Evolutionary conservation across 2,113 vertebrate genomes (phyloP).

Genomic region (Isurus oxyrinchus): DNA sequence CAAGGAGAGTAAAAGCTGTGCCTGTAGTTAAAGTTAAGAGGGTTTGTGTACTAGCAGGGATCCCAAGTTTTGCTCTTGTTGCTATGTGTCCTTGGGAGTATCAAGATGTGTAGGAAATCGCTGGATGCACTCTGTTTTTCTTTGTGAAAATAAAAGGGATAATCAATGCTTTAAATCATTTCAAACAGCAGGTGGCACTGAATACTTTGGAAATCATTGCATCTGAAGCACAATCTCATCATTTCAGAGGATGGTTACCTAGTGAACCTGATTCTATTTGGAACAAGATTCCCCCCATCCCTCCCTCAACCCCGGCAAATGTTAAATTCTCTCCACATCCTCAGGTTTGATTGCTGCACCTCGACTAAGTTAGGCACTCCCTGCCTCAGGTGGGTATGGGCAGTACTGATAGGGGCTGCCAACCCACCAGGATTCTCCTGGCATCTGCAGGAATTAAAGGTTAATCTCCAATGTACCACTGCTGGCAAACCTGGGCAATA

Average conservation of each 20-base stretch:
- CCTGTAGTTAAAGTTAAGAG: not conserved
- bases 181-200: slow-evolving; percentile 9
- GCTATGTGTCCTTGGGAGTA: not conserved
- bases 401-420: not conserved
- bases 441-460: not conserved
- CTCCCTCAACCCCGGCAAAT: not conserved
- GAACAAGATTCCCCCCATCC: not conserved
- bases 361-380: not conserved
- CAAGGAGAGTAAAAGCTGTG: too few relatives aligned
- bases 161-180: not conserved
- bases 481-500: not conserved
- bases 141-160: not conserved
- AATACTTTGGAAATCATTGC: not conserved
- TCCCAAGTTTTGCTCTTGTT: not conserved
- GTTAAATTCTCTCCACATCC: not conserved
- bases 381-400: not conserved
- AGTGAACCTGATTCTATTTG: not conserved
- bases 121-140: not conserved
- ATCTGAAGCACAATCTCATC: not conserved
- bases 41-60: not conserved
- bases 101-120: not conserved
- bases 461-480: not conserved
- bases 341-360: not conserved
- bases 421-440: too few relatives aligned
- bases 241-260: not conserved